These are phyloP conservation scores for Nibea albiflora DNA, from an alignment of 2,113 vertebrate genomes.

Conservation along the genomic window DNA sequence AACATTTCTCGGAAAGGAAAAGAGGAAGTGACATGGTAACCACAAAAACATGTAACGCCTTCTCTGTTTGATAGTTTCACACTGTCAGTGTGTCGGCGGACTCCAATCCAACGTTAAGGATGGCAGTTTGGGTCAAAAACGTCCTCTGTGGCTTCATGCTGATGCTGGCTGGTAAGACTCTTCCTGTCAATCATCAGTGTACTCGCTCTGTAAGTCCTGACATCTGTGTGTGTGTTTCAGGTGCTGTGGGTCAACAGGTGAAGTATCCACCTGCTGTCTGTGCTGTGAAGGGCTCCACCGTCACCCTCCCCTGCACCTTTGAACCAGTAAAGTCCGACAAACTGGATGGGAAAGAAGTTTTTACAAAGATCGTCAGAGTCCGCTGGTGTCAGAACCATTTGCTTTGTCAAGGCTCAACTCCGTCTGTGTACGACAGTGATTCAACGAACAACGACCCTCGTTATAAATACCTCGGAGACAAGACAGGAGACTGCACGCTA, in stretches of 20 bases:
- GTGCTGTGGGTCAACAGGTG: fast-evolving
- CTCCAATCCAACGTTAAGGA: background rate
- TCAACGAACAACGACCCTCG: fast-evolving
- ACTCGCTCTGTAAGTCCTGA: no score
- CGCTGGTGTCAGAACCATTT: background rate
- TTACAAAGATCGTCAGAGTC: background rate
- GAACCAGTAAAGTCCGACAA: fast-evolving
- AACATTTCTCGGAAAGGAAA: no score
- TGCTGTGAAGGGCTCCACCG: constrained; percentile 11
- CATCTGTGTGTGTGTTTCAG: background rate
- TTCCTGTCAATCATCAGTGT: background rate
- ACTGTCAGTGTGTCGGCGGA: no score
- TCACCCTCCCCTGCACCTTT: constrained; percentile 42
- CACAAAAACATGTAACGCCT: no score
- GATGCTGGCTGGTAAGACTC: background rate
- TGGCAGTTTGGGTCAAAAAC: background rate
- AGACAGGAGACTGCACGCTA: constrained; percentile 37
- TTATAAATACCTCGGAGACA: constrained; percentile 61
- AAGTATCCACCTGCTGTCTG: background rate
- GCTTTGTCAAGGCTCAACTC: fast-evolving
- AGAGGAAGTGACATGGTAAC: no score
- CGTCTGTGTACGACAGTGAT: background rate
- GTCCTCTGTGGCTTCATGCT: background rate
- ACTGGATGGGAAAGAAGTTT: fast-evolving
- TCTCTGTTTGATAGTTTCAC: no score